Evolutionary conservation across 1,140 invertebrate genomes (phyloP).

Genomic region (Trichoplusia ni): DNA sequence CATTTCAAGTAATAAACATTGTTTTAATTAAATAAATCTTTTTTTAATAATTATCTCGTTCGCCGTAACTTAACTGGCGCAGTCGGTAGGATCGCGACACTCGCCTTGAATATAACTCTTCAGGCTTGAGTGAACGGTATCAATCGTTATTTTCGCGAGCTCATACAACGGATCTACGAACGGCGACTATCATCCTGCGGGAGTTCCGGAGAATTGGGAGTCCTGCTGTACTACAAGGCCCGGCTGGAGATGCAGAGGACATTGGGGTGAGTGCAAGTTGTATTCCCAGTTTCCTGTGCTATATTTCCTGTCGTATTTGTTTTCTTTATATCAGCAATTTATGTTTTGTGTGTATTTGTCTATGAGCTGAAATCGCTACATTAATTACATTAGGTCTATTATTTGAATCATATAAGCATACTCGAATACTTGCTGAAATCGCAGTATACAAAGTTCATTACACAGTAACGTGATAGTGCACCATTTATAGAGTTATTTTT

Average conservation of each 20-base stretch:
- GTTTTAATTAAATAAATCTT: too few species aligned
- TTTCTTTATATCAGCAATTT: too few species aligned
- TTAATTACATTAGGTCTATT: background rate
- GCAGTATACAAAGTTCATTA: background rate
- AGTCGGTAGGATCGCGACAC: slow-evolving; percentile 8
- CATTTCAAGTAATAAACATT: too few species aligned
- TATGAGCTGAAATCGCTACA: slow-evolving; percentile 11
- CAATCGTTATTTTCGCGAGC: slow-evolving; percentile 7
- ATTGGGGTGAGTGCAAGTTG: slow-evolving; percentile 23
- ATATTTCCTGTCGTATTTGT: slow-evolving; percentile 35
- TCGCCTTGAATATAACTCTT: background rate
- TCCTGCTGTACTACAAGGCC: slow-evolving; percentile 27
- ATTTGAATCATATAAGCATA: background rate
- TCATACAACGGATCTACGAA: background rate
- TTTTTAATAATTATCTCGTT: too few species aligned
- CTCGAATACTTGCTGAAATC: background rate
- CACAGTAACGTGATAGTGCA: background rate
- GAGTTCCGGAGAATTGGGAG: slow-evolving; percentile 31
- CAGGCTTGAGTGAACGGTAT: background rate
- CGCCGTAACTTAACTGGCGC: slow-evolving; percentile 2
- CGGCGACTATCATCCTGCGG: background rate
- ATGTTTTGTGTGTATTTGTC: slow-evolving; percentile 12
- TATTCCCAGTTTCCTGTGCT: slow-evolving; percentile 29
- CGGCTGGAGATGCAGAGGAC: slow-evolving; percentile 30
- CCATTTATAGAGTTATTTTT: too few species aligned